Evolutionary conservation across 2,113 vertebrate genomes (phyloP).

Genomic region (Osmerus eperlanus): DNA sequence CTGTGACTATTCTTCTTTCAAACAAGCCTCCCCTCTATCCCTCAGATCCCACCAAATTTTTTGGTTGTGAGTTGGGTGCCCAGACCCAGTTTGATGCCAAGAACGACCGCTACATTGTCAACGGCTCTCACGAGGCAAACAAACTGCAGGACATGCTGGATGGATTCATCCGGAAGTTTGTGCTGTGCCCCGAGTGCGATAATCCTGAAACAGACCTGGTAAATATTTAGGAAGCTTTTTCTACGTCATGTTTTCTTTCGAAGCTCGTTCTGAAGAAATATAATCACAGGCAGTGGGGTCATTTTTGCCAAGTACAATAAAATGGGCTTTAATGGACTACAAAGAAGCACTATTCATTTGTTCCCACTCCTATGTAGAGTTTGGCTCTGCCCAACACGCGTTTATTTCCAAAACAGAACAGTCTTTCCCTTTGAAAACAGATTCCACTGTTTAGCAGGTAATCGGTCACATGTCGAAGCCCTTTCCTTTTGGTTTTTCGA

Average conservation of each 20-base stretch:
- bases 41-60: conserved; percentile 99
- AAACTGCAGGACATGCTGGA: conserved; percentile 99
- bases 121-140: conserved; percentile 99
- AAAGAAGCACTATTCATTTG: too few species aligned
- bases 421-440: background rate
- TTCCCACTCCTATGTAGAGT: background rate
- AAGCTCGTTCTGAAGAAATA: too few species aligned
- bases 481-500: background rate
- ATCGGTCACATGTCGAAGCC: background rate
- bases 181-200: conserved; percentile 99
- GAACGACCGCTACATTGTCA: conserved; percentile 99
- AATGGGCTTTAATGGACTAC: too few species aligned
- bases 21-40: background rate
- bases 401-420: background rate
- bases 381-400: background rate
- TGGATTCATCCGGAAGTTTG: conserved; percentile 99
- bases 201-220: conserved; percentile 99
- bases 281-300: too few species aligned
- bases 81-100: conserved; percentile 99
- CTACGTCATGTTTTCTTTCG: too few species aligned
- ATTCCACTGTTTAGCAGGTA: background rate
- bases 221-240: conserved; percentile 14
- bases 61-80: conserved; percentile 99
- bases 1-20: too few species aligned
- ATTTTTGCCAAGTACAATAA: too few species aligned